Evolutionary conservation across 2,888 invertebrate genomes (phyloP).

Genomic region (Amphipyra berbera): DNA sequence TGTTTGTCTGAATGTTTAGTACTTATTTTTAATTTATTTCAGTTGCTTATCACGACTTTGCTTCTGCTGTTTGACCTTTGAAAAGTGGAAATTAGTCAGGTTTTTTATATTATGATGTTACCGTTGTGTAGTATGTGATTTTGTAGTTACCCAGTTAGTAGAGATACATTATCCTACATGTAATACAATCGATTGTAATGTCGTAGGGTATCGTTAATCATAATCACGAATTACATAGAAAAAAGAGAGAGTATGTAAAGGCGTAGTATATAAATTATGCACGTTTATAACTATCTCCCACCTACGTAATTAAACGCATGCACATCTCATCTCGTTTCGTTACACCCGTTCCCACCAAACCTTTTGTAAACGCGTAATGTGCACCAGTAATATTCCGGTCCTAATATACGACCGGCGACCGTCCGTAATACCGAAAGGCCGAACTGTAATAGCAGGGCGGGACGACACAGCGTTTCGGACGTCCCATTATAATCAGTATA

Average conservation of each 20-base stretch:
- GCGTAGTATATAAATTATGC: conserved; percentile 14
- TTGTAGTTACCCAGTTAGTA: no score
- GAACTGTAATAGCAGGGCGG: conserved; percentile 57
- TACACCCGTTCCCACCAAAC: conserved; percentile 53
- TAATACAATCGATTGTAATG: no score
- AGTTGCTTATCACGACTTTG: conserved; percentile 27
- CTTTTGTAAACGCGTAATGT: conserved; percentile 58
- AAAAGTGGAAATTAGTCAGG: conserved; percentile 1
- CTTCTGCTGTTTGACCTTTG: conserved; percentile 21
- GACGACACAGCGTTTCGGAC: conserved; percentile 55
- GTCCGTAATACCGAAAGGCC: conserved; percentile 49
- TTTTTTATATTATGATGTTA: conserved; percentile 1
- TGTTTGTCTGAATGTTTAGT: conserved; percentile 19
- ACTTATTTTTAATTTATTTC: conserved; percentile 21
- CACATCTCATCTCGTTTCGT: conserved; percentile 54
- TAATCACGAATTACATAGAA: neutral
- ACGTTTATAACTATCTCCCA: conserved; percentile 35
- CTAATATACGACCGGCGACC: conserved; percentile 58
- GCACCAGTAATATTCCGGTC: conserved; percentile 57
- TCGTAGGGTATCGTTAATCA: neutral
- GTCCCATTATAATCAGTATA: conserved; percentile 63
- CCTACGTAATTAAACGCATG: conserved; percentile 52
- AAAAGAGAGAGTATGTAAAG: neutral
- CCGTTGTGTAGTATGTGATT: no score
- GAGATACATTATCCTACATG: no score